These are phyloP conservation scores for Megaustenia siamemsis DNA, from an alignment of 2,888 invertebrate genomes.

Conservation along the genomic window DNA sequence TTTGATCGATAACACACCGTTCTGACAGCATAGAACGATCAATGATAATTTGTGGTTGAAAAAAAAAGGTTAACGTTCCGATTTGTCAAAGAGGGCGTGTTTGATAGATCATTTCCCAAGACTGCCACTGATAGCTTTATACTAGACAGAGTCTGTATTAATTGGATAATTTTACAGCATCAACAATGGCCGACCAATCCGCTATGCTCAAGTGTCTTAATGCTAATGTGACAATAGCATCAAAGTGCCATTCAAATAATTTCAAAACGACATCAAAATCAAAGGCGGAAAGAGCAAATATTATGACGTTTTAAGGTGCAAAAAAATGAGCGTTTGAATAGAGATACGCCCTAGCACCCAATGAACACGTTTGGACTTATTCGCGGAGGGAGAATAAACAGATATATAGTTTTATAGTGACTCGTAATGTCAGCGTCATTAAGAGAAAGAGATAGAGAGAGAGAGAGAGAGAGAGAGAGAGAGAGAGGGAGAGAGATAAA, in stretches of 20 bases:
- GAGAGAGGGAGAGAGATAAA: too few species aligned
- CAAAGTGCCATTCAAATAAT: conserved; percentile 1
- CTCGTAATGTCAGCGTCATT: too few species aligned
- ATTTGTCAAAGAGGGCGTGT: conserved; percentile 50
- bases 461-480: too few species aligned
- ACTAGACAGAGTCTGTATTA: not conserved
- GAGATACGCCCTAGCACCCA: too few species aligned
- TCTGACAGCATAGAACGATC: conserved; percentile 22
- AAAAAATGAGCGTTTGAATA: too few species aligned
- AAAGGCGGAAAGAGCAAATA: not conserved
- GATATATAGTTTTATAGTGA: too few species aligned
- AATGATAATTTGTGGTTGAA: conserved; percentile 38
- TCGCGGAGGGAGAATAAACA: too few species aligned
- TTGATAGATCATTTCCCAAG: conserved; percentile 40
- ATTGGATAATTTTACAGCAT: conserved; percentile 39
- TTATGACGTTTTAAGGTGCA: too few species aligned
- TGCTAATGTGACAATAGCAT: conserved; percentile 21
- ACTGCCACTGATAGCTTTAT: conserved; percentile 42
- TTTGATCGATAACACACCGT: conserved; percentile 25
- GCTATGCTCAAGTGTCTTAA: not conserved
- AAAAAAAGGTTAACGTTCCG: conserved; percentile 31
- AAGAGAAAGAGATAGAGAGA: too few species aligned
- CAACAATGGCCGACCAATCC: conserved; percentile 26
- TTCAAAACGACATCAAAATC: not conserved
- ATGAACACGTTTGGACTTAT: too few species aligned